Conservation (phyloP, 2,113 vertebrate species). For the Candoia aspera region DNA sequence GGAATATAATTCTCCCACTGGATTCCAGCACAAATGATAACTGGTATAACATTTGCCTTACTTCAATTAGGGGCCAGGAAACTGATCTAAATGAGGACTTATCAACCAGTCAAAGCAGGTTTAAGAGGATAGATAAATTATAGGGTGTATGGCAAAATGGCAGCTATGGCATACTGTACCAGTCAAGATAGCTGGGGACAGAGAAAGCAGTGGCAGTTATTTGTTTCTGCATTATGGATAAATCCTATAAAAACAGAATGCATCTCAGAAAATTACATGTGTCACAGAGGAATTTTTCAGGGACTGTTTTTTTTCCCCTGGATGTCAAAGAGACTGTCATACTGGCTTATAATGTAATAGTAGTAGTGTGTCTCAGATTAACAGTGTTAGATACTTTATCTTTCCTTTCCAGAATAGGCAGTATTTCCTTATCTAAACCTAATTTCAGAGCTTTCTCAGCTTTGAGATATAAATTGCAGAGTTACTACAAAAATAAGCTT, state of each 20-base stretch:
- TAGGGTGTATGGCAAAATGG: neutral
- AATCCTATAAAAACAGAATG: neutral
- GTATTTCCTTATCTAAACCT: neutral
- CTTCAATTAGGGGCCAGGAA: neutral
- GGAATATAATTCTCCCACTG: neutral
- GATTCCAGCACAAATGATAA: neutral
- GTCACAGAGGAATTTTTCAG: neutral
- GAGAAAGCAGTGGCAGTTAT: neutral
- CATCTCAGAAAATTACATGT: neutral
- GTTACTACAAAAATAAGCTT: neutral
- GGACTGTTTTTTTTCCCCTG: neutral
- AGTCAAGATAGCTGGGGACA: neutral
- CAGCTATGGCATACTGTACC: too few relatives aligned
- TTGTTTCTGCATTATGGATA: neutral
- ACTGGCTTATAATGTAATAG: neutral
- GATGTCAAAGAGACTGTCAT: neutral
- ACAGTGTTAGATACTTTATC: neutral
- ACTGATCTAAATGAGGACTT: neutral
- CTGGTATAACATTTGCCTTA: neutral
- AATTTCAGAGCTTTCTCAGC: neutral
- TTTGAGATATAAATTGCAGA: neutral
- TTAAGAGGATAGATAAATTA: neutral
- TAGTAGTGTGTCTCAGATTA: neutral
- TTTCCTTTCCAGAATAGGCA: neutral
- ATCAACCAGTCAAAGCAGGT: neutral